These are phyloP conservation scores for Cydia fagiglandana DNA, from an alignment of 1,140 invertebrate species.

Conservation along the genomic window DNA sequence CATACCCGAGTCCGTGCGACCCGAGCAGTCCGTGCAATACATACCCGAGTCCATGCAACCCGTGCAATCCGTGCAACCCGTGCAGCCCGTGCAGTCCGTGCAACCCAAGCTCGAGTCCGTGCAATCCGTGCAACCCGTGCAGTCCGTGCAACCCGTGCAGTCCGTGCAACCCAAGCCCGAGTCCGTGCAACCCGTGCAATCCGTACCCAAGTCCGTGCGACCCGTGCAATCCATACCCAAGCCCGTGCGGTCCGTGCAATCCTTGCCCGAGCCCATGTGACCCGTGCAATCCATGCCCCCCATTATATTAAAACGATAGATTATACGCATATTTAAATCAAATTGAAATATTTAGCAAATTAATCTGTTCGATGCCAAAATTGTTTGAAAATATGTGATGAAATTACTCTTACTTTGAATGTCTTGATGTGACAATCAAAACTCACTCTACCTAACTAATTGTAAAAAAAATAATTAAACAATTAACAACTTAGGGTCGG, in stretches of 20 bases:
- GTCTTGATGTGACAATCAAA: too few relatives aligned
- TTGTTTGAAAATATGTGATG: too few relatives aligned
- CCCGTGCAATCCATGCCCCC: constrained; percentile 2
- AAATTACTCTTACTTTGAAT: too few relatives aligned
- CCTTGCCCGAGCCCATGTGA: not conserved
- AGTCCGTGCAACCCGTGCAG: constrained; percentile 32
- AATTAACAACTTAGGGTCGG: too few relatives aligned
- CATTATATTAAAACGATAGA: not conserved
- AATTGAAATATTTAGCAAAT: not conserved
- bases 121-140: not conserved
- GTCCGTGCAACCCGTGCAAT: not conserved
- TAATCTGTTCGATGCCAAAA: too few relatives aligned
- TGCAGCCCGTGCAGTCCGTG: constrained; percentile 33
- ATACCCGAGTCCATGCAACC: constrained; percentile 34
- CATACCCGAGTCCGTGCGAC: not conserved
- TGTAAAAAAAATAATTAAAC: too few relatives aligned
- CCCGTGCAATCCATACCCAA: too few relatives aligned
- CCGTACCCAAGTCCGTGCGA: not conserved
- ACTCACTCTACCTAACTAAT: too few relatives aligned
- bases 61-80: constrained; percentile 35
- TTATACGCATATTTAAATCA: not conserved
- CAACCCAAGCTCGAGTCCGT: constrained; percentile 1
- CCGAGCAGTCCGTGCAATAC: constrained; percentile 32
- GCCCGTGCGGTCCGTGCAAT: not conserved
- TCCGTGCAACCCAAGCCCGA: constrained; percentile 30